Evolutionary conservation across 1,140 invertebrate genomes (phyloP), one percentile per base, ranked within the genome.

Genomic region (Idris sp.): DNA sequence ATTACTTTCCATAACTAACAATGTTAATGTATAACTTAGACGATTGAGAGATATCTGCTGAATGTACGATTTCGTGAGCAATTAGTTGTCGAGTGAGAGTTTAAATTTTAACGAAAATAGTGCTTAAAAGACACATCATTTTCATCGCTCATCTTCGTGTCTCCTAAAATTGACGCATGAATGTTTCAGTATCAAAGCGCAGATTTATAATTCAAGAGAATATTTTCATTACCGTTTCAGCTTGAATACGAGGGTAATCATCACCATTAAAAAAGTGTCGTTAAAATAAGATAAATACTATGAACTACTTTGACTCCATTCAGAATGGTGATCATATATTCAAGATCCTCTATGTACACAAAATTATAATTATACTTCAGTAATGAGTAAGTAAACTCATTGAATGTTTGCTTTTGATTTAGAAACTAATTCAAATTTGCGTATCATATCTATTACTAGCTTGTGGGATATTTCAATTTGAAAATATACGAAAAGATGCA

Each of bases 51-150:
- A 44, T 35, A 36, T 25, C 16, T 35, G 64, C 62, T 74, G 59
- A 62, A 61, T 30, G 51, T 46, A 53, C 54, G 64, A 71, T 74
- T 78, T 72, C 56, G 51, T 43, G 58, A 58, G 48, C 48, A 59
- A 72, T 78, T 75, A 75, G 48, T 46, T 73, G 43, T 35, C 54
- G 26, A 38, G 40, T 26, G 40, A 44, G 38, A 25, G 28, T 33
- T 67, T 61, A 54, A 68, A 64, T 64, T 65, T 67, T 56, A 74
- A 48, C 30, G 67, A 74, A 53, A 51, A 38, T 49, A 25, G 61
- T 16, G 16, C 58, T 56, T 33, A 11, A 44, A 69, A 69, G 72
- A 61, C 54, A 44, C 19, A 43, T 65, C 64, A 74, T 74, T 77
- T 69, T 59, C 53, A 67, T 69, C 58, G 58, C 48, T 28, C 44